Conservation (phyloP, 2,797 vertebrate species). For the Rhinoraja longicauda region DNA sequence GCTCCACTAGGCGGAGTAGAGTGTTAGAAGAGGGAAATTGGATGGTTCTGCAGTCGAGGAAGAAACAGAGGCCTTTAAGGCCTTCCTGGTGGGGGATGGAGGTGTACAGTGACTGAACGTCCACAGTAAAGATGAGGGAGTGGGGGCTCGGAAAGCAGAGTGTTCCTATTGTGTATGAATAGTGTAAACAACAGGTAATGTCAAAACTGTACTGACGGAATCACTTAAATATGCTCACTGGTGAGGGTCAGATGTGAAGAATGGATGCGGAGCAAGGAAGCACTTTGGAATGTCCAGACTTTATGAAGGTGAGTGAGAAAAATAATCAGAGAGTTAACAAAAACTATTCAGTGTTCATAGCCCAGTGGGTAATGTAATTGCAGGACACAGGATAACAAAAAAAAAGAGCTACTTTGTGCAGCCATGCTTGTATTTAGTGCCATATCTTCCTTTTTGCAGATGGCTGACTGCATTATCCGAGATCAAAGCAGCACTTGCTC, state of each 20-base stretch:
- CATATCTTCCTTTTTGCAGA: constrained; percentile 28
- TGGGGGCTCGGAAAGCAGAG: too few species aligned
- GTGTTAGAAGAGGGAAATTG: neutral
- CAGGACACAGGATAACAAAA: neutral
- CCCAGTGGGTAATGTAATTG: neutral
- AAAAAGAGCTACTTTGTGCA: neutral
- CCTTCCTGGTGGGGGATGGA: too few species aligned
- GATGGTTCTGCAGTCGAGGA: too few species aligned
- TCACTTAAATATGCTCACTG: neutral
- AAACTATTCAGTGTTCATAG: neutral
- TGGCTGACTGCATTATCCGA: constrained; percentile 23
- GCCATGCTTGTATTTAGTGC: neutral
- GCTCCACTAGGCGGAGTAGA: too few species aligned
- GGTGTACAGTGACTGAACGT: too few species aligned
- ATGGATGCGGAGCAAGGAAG: neutral
- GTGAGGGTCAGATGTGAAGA: neutral
- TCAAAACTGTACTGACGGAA: neutral
- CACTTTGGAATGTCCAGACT: neutral
- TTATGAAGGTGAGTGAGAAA: neutral
- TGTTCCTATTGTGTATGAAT: neutral
- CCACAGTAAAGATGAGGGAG: too few species aligned
- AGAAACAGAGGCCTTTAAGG: too few species aligned
- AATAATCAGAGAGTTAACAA: neutral
- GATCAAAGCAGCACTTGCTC: constrained; percentile 15
- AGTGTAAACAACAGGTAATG: neutral